Evolutionary conservation across 2,888 invertebrate genomes (phyloP).

Genomic region (Tromatobia lineatoria): DNA sequence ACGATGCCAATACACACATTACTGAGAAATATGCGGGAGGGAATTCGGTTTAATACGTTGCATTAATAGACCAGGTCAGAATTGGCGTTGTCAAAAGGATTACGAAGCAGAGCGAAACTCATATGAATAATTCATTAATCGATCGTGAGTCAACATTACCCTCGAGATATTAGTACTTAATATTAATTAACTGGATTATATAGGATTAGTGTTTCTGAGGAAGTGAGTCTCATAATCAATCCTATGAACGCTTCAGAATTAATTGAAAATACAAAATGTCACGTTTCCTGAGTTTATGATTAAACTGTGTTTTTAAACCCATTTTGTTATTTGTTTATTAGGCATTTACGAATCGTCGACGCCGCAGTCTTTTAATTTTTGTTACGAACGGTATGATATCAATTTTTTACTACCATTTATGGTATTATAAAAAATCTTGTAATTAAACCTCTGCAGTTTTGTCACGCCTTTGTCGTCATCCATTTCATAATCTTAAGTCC

Average conservation of each 20-base stretch:
- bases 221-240: not conserved
- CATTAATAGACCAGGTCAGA: not conserved
- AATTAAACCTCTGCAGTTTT: too few relatives aligned
- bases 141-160: not conserved
- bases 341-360: too few relatives aligned
- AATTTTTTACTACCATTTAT: too few relatives aligned
- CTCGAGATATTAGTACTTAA: not conserved
- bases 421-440: too few relatives aligned
- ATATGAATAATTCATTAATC: slow-evolving; percentile 15
- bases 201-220: not conserved
- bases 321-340: too few relatives aligned
- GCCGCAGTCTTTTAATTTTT: too few relatives aligned
- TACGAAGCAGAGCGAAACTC: not conserved
- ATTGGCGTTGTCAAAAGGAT: not conserved
- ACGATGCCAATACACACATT: not conserved
- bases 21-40: not conserved
- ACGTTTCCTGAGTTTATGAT: too few relatives aligned
- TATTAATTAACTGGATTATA: not conserved
- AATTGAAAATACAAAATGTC: too few relatives aligned
- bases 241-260: not conserved
- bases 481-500: too few relatives aligned
- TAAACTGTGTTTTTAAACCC: too few relatives aligned
- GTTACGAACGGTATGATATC: too few relatives aligned
- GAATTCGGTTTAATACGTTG: not conserved
- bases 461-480: too few relatives aligned